These are phyloP conservation scores for Setipinna tenuifilis DNA, from an alignment of 2,797 vertebrate genomes.

Conservation along the genomic window DNA sequence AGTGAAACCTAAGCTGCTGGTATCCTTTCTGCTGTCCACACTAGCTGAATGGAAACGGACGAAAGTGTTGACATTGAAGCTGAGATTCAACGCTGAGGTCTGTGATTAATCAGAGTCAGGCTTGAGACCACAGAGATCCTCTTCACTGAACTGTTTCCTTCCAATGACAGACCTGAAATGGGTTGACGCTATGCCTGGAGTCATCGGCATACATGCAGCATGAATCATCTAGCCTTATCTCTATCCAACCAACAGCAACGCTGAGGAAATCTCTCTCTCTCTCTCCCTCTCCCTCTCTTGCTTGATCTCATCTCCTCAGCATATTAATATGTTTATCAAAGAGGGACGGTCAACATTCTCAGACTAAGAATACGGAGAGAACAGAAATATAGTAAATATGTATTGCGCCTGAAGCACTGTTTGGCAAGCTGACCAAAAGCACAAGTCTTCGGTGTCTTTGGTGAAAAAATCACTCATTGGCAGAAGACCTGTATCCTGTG, in stretches of 20 bases:
- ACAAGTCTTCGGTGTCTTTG: not conserved
- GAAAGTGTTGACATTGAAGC: not conserved
- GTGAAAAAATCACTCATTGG: not conserved
- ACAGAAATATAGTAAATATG: not conserved
- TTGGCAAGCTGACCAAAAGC: not conserved
- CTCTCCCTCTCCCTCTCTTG: not conserved
- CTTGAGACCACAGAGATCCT: not conserved
- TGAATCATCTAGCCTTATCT: constrained; percentile 2
- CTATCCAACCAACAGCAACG: not conserved
- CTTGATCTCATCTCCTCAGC: not conserved
- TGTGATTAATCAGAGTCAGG: constrained; percentile 4
- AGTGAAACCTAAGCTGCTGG: not conserved
- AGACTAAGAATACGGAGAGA: not conserved
- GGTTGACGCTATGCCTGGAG: not conserved
- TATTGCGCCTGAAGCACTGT: not conserved
- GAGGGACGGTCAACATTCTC: not conserved
- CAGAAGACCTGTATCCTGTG: not conserved
- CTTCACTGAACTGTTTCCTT: not conserved
- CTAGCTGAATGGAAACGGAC: not conserved
- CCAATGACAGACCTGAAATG: not conserved
- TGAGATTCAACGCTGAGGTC: not conserved
- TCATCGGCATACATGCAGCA: not conserved
- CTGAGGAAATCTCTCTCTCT: not conserved
- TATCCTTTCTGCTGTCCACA: not conserved
- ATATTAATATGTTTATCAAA: not conserved